Base-by-base conservation (phyloP, 1,140 invertebrate genomes). In the Branchinecta lynchi region DNA sequence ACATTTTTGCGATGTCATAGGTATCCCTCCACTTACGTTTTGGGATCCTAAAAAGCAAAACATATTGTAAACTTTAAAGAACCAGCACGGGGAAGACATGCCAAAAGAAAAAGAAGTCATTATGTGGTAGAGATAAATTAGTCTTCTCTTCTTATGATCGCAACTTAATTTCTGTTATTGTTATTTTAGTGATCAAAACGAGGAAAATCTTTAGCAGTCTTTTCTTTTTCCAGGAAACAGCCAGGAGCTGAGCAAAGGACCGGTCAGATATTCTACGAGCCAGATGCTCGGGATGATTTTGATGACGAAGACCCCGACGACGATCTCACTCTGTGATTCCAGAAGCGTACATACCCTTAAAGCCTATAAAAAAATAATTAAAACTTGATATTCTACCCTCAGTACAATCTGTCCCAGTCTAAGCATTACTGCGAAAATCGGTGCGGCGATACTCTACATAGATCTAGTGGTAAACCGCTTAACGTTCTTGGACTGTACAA, bases 201-300 rank as follows among this genome's bases (percentile, higher is more conserved):
- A 32, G 32, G 32, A 32, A 32, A 32, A 32, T 32, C 32, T 32
- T 32, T 32, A 60, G 17, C 2, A 60, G 51, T 60, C 17, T 60
- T 60, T 12, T 51, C n/a, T 51, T 60, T 60, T 20, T 60, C 17
- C 51, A 12, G 17, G 51, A 60, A 60, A 60, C 12, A 60, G 51
- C 51, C 17, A 60, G 51, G 17, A 60, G 12, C 51, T 20, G 12
- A 60, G 17, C 12, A 60, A 20, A 60, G 12, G 12, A 60, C 12
- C 6, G 17, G 51, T 60, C 51, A 60, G 51, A 60, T 60, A 60
- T 60, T 60, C 51, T 60, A 60, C 17, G 51, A 60, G 51, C 51
- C 51, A 15, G 51, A 60, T 60, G 51, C 51, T 15, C 2, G 51
- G 3, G 51, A 60, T 60, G 51, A 60, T 20, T 60, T 60, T 60